Base-by-base conservation (phyloP, 2,113 vertebrate species). In the Dasyornis broadbenti region DNA sequence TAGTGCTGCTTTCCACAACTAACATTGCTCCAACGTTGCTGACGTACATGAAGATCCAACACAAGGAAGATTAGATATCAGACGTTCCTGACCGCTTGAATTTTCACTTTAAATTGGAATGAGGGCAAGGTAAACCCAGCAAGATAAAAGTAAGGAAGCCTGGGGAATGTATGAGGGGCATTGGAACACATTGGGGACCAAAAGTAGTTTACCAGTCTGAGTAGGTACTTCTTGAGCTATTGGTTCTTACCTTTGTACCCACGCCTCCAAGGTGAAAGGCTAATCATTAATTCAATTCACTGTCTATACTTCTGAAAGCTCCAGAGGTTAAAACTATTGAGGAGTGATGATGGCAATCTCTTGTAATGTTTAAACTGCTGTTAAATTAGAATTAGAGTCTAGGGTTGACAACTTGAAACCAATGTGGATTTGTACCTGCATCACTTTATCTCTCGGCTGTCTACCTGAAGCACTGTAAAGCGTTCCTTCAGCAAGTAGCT, bases 321-420 rank as follows among this genome's bases (percentile, higher is more conserved):
- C 69, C 82, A 86, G 94, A 96, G 82, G 44, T 94, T 95, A 71
- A 96, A 89, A 70, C 66, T 93, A 12, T 86, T 69, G 89, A 96
- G 68, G 64, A 94, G 81, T 53, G 15, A 84, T 49, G 92, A 96
- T 93, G 75, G 35, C 70, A 96, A 76, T 96, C 79, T 96, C 81
- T 97, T 96, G 77, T 76, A 71, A 82, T 90, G 77, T 93, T 97
- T 95, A 96, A 97, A 96, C 71, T 91, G 50, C 85, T 97, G 66
- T 93, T 97, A 95, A 96, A 91, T 65, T 95, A 83, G 73, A 97
- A 85, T 94, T 97, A 91, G 60, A 93, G 83, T 96, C 82, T 79
- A 50, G 69, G n/a, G 9, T 16, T 96, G 92, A 86, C 40, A 93
- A 65, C 72, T 79, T 94, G 81, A 96, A 97, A 93, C 66, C 1